Conservation (phyloP, 2,113 vertebrate genomes). For the Tragelaphus imberbis region DNA sequence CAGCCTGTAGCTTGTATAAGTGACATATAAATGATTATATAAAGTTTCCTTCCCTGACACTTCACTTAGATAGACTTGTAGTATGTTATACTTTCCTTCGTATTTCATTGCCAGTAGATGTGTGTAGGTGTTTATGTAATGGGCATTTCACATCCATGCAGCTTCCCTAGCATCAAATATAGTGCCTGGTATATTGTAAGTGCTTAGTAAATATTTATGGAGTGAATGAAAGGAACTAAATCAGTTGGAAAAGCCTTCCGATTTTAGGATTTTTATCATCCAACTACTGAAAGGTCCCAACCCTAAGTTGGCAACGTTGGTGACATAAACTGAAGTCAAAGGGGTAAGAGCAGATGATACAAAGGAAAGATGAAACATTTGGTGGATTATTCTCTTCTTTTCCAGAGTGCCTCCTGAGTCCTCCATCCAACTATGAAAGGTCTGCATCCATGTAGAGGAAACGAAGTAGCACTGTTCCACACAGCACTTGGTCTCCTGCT, state of each 20-base stretch:
- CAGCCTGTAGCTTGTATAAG: background rate
- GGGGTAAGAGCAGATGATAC: background rate
- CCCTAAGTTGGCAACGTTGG: background rate
- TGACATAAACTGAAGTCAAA: background rate
- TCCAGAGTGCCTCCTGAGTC: background rate
- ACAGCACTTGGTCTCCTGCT: background rate
- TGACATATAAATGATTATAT: background rate
- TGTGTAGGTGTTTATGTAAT: background rate
- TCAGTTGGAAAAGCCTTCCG: background rate
- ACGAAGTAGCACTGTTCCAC: background rate
- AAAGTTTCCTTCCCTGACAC: background rate
- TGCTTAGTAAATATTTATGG: background rate
- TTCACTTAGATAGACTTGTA: background rate
- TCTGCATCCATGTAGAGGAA: background rate
- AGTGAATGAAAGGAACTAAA: background rate
- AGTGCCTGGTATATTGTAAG: background rate
- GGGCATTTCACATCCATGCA: background rate
- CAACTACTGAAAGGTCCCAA: background rate
- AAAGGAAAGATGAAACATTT: background rate
- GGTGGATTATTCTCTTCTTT: background rate
- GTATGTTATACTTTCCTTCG: background rate
- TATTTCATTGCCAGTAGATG: background rate
- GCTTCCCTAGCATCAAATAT: background rate
- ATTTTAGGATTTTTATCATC: background rate
- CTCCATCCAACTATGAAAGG: background rate